Conservation (phyloP, 2,888 invertebrate species). For the Drosophila kuntzei region DNA sequence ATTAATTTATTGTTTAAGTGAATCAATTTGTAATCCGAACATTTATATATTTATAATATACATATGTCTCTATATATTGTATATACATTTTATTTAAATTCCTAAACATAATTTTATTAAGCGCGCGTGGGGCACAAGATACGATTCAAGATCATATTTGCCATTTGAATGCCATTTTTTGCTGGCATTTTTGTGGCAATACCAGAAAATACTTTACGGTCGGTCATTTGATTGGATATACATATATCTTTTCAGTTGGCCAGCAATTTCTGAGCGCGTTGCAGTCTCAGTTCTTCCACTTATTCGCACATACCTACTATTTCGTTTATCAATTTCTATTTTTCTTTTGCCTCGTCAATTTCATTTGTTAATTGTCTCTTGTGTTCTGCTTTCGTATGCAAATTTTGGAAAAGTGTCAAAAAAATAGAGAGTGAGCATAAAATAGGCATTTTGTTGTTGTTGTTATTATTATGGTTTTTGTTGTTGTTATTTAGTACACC, state of each 20-base stretch:
- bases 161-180: slow-evolving; percentile 48
- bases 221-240: slow-evolving; percentile 47
- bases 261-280: slow-evolving; percentile 50
- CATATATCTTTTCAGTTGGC: slow-evolving; percentile 47
- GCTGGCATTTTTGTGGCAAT: slow-evolving; percentile 29
- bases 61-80: slow-evolving; percentile 2
- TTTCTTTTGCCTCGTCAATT: slow-evolving; percentile 30
- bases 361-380: slow-evolving; percentile 58
- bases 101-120: not conserved
- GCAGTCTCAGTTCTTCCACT: slow-evolving; percentile 41
- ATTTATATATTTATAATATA: not conserved
- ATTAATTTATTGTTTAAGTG: slow-evolving; percentile 38
- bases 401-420: slow-evolving; percentile 50
- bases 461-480: slow-evolving; percentile 6
- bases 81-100: not conserved
- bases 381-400: slow-evolving; percentile 42
- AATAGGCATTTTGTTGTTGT: slow-evolving; percentile 23
- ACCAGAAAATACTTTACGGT: slow-evolving; percentile 41
- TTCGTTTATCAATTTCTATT: slow-evolving; percentile 20
- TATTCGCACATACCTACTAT: not conserved
- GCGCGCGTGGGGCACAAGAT: not conserved
- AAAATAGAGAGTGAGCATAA: slow-evolving; percentile 9
- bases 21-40: slow-evolving; percentile 11
- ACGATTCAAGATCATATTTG: not conserved
- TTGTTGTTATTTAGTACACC: slow-evolving; percentile 8